phyloP scores from a whole-genome alignment of 1,140 invertebrate species.

The Acromyrmex charruanus region DNA sequence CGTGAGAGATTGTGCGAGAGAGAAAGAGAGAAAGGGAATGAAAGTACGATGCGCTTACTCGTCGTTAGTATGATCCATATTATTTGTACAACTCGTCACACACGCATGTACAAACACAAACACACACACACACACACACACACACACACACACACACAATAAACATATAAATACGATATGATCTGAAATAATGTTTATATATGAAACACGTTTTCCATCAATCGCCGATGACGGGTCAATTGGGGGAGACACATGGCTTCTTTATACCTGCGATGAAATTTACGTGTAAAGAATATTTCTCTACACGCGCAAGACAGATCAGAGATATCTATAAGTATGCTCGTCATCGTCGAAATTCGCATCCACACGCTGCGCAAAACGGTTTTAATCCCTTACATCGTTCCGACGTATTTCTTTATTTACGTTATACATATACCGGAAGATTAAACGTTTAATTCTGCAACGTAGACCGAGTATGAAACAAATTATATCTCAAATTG shows the following conservation, averaged over 20 bases:
- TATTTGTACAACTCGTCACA: conserved; percentile 61
- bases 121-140: background rate
- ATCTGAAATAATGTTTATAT: conserved; percentile 67
- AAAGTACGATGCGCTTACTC: conserved; percentile 20
- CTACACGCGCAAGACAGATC: background rate
- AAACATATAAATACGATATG: conserved; percentile 14
- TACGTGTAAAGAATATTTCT: background rate
- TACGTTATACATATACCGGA: background rate
- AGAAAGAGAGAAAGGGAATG: background rate
- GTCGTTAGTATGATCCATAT: conserved; percentile 45
- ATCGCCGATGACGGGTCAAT: conserved; percentile 60
- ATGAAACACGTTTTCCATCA: conserved; percentile 65
- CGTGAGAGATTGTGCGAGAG: conserved; percentile 14
- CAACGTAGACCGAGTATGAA: background rate
- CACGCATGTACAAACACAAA: background rate
- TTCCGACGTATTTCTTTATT: conserved; percentile 13
- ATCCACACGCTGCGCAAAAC: conserved; percentile 25
- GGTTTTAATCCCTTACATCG: conserved; percentile 11
- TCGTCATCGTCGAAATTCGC: background rate
- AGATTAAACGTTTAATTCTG: background rate
- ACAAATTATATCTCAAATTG: background rate
- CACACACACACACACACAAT: background rate
- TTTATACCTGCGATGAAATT: conserved; percentile 22
- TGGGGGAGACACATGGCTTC: conserved; percentile 26
- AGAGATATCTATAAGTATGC: background rate